Base-by-base conservation (phyloP, 2,888 invertebrate genomes). In the Ganaspis brasiliensis region DNA sequence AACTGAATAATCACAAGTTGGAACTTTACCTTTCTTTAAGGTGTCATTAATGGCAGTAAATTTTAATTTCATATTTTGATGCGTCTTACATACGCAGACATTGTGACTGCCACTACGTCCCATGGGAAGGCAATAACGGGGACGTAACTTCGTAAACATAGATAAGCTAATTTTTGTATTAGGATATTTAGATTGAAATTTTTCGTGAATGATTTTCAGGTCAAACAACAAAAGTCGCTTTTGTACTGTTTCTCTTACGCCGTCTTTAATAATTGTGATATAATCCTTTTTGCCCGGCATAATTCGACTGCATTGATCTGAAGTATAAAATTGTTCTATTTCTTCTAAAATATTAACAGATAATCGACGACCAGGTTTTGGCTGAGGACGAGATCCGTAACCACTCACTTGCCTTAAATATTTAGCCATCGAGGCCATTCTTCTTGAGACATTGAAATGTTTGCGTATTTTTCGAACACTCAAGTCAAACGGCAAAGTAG, bases 281-380 rank as follows among this genome's bases (percentile, higher is more conserved):
- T 10, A 74, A 16, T 77, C 72, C 14, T 74, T 77, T n/a, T 24
- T 59, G 3, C 72, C 77, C 2, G 77, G 77, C 74, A 77, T 74
- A 9, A 72, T 21, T 1, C 74, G 59, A 56, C 63, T 63, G 24
- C 21, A 21, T n/a, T 77, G 72, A 14, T 77, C 74, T 9, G 72
- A 63, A 1, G 31, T 26, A 26, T 63, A 77, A 74, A 72, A 77
- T 1, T 72, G 49, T 16, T 56, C 14, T 2, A 74, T 56, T 63
- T 74, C 63, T 55, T 63, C 12, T 1, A 77, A 10, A 8, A 40
- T 5, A n/a, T 21, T 2, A 2, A 2, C 8, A 1, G 72, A n/a
- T 37, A 72, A 19, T 16, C 14, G 10, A 8, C 19, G 61, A 45
- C 35, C 72, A 21, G 1, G n/a, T 49, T 55, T 63, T 37, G 45